phyloP scores from a whole-genome alignment of 1,140 invertebrate species.

The Pachypsylla venusta region DNA sequence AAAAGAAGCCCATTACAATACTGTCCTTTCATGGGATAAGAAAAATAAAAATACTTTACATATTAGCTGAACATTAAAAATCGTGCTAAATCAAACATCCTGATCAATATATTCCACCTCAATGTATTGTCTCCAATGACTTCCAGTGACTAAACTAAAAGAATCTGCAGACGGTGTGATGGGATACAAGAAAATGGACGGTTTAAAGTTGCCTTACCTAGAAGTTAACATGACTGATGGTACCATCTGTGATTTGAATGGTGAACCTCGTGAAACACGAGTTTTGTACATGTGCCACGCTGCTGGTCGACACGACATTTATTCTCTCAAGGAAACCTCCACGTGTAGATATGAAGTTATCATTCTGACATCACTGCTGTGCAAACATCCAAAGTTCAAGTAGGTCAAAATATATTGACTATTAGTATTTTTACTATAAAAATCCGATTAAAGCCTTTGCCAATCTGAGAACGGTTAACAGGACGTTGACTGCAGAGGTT shows the following conservation, averaged over 20 bases:
- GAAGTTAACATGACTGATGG: conserved; percentile 63
- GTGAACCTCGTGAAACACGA: conserved; percentile 59
- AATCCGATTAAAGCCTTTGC: too few species aligned
- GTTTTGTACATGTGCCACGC: conserved; percentile 73
- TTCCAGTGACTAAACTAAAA: neutral
- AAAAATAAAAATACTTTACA: too few species aligned
- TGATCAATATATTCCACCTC: too few species aligned
- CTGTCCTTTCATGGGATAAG: too few species aligned
- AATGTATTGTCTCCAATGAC: too few species aligned
- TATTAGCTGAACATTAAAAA: too few species aligned
- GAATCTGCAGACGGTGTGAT: conserved; percentile 29
- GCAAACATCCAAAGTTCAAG: conserved; percentile 77
- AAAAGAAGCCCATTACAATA: too few species aligned
- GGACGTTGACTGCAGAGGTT: too few species aligned
- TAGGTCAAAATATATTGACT: too few species aligned
- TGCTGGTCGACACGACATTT: conserved; percentile 78
- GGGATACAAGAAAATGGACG: conserved; percentile 60
- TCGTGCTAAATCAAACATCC: too few species aligned
- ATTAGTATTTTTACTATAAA: too few species aligned
- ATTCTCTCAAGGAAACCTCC: conserved; percentile 80
- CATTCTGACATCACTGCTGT: conserved; percentile 68
- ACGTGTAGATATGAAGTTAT: conserved; percentile 90
- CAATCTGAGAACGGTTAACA: too few species aligned
- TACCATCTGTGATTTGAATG: conserved; percentile 80
- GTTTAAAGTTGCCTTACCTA: conserved; percentile 64